These are phyloP conservation scores for Morelia viridis DNA, from an alignment of 2,797 vertebrate species.

Conservation along the genomic window DNA sequence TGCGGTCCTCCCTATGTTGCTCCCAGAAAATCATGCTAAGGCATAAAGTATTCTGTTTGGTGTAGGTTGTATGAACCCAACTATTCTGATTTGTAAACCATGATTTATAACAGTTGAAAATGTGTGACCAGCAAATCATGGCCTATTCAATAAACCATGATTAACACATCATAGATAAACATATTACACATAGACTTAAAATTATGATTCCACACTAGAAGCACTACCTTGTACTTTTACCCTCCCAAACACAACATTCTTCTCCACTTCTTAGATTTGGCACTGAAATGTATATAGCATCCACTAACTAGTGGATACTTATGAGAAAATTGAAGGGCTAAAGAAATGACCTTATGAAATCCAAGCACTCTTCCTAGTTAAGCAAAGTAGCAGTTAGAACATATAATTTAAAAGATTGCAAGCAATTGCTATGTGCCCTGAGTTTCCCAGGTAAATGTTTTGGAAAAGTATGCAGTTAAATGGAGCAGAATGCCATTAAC, in stretches of 20 bases:
- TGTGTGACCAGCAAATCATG: neutral
- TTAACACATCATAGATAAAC: neutral
- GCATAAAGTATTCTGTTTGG: neutral
- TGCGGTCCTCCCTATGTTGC: neutral
- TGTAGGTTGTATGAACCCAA: neutral
- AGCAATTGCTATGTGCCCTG: slow-evolving; percentile 7
- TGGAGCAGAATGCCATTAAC: slow-evolving; percentile 47
- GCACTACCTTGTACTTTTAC: neutral
- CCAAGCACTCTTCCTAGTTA: slow-evolving; percentile 23
- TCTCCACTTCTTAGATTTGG: neutral
- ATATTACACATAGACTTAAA: neutral
- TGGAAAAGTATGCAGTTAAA: slow-evolving; percentile 37
- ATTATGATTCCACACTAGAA: neutral
- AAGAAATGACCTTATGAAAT: slow-evolving; percentile 29
- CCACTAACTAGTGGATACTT: neutral
- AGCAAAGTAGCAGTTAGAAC: slow-evolving; percentile 18
- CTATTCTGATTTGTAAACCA: neutral
- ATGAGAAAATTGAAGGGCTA: slow-evolving; percentile 4
- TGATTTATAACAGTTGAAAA: neutral
- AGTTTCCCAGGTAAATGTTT: slow-evolving; percentile 33
- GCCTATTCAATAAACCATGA: neutral
- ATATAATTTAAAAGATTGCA: slow-evolving; percentile 28
- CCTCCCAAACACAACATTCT: neutral
- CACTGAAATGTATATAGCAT: neutral
- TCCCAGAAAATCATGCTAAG: neutral